Percentiles rank a stretch among this genome's conserved stretches.
Evolutionary conservation across 2,113 vertebrate genomes (phyloP).

Genomic region (Clarias macrocephalus): DNA sequence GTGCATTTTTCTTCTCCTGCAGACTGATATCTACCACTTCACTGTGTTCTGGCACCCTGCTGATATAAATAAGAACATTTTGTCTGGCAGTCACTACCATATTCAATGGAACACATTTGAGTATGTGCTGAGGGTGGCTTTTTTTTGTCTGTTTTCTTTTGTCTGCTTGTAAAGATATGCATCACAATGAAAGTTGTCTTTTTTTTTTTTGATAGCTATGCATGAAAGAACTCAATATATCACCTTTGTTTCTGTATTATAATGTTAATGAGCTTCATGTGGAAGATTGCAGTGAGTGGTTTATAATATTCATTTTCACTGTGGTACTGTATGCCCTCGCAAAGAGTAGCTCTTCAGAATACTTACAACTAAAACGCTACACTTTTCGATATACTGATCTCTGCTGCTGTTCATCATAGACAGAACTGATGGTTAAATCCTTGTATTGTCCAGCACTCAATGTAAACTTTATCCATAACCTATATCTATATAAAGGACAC

Average conservation of each 20-base stretch:
- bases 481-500: background rate
- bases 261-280: constrained; percentile 4
- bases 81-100: constrained; percentile 61
- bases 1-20: constrained; percentile 36
- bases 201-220: constrained; percentile 9
- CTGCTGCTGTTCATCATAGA: constrained; percentile 8
- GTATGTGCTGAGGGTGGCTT: constrained; percentile 44
- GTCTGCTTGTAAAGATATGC: constrained; percentile 13
- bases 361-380: background rate
- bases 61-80: constrained; percentile 67
- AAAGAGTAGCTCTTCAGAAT: background rate
- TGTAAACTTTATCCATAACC: background rate
- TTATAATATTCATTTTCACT: constrained; percentile 16
- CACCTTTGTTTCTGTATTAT: constrained; percentile 19
- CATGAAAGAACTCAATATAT: constrained; percentile 30
- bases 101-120: constrained; percentile 60
- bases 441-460: background rate
- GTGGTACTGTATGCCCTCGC: background rate
- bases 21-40: constrained; percentile 59
- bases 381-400: background rate
- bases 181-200: constrained; percentile 15
- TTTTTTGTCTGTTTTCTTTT: constrained; percentile 34
- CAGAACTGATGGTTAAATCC: background rate
- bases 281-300: constrained; percentile 7
- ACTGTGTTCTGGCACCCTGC: constrained; percentile 53